These are phyloP conservation scores for Cephalopholis sonnerati DNA, from an alignment of 2,113 vertebrate species.

Conservation along the genomic window DNA sequence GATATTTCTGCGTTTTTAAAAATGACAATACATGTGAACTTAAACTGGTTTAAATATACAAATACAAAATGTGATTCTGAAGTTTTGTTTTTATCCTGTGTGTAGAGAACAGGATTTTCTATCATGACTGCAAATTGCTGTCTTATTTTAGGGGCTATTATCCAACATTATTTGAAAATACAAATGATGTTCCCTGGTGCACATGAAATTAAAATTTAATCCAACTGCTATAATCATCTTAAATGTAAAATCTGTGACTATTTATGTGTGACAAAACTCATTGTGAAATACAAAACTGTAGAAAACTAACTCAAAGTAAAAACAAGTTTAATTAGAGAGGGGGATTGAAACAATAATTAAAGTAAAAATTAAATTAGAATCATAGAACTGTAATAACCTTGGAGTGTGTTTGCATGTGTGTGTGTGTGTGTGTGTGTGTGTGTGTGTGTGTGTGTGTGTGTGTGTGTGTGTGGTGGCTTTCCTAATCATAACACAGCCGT, in stretches of 20 bases:
- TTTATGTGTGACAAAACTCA: too few species aligned
- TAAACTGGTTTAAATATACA: background rate
- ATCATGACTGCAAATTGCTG: background rate
- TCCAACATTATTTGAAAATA: constrained; percentile 1
- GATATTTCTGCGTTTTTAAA: background rate
- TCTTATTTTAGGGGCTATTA: background rate
- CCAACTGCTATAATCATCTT: background rate
- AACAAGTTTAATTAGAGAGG: background rate
- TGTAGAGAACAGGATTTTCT: background rate
- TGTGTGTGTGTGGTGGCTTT: constrained; percentile 6
- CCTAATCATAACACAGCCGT: background rate
- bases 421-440: background rate
- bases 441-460: constrained; percentile 3
- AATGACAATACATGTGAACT: background rate
- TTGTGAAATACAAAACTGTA: background rate
- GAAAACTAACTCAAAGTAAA: background rate
- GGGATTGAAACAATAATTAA: background rate
- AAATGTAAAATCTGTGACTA: background rate
- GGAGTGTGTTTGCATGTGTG: constrained; percentile 13
- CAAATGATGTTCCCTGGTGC: background rate
- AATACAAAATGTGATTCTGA: too few species aligned
- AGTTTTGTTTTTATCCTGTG: background rate
- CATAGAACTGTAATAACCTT: constrained; percentile 25
- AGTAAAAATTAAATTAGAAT: background rate
- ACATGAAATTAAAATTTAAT: background rate